Conservation (phyloP, 2,888 invertebrate species). For the Camponotus fellah region DNA sequence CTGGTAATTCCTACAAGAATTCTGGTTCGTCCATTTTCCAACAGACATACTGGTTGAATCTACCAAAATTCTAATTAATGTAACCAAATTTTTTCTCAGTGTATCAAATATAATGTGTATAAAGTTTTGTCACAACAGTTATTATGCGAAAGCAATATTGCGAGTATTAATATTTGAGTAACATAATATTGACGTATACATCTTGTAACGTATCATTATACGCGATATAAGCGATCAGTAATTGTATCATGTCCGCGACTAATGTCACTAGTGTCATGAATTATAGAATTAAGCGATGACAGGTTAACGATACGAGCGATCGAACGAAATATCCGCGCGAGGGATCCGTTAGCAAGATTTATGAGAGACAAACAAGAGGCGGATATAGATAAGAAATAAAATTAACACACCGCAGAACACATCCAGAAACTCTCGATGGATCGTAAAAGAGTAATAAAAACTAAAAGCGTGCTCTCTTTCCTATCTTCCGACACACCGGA, state of each 20-base stretch:
- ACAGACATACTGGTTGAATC: no score
- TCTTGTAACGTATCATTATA: neutral
- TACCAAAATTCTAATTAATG: no score
- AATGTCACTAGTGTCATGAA: neutral
- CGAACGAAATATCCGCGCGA: neutral
- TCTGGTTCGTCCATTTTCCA: no score
- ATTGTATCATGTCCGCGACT: neutral
- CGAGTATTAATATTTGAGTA: neutral
- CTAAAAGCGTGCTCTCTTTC: constrained; percentile 1
- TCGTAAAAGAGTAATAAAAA: constrained; percentile 32
- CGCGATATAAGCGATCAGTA: neutral
- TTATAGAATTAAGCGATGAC: neutral
- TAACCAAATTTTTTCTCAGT: no score
- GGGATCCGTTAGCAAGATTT: constrained; percentile 3
- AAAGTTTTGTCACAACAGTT: neutral
- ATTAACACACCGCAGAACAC: constrained; percentile 15
- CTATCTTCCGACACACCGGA: neutral
- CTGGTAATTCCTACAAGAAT: no score
- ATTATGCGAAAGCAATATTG: neutral
- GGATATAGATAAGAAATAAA: constrained; percentile 24
- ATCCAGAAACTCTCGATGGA: neutral
- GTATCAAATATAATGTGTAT: neutral
- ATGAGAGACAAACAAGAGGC: constrained; percentile 13
- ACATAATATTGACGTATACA: neutral
- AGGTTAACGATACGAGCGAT: constrained; percentile 6